These are phyloP conservation scores for Larimichthys crocea DNA, from an alignment of 2,113 vertebrate species.

Conservation along the genomic window DNA sequence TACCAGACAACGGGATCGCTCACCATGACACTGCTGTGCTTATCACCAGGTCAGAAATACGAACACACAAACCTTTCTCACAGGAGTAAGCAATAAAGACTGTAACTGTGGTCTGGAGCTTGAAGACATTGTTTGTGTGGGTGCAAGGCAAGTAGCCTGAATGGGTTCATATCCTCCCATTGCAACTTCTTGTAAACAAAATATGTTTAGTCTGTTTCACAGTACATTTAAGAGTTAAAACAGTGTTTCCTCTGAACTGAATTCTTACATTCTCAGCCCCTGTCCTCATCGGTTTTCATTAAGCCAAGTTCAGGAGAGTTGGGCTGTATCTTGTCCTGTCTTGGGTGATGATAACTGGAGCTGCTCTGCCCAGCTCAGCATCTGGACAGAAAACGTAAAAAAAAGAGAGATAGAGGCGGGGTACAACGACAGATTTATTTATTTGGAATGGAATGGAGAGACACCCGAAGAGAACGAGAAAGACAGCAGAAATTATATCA, in stretches of 20 bases:
- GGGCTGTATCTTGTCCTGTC: constrained; percentile 61
- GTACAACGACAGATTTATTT: constrained; percentile 28
- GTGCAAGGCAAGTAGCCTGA: neutral
- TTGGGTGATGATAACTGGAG: constrained; percentile 34
- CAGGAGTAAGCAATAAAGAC: neutral
- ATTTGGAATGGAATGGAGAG: constrained; percentile 19
- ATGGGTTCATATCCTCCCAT: neutral
- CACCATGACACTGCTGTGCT: constrained; percentile 97
- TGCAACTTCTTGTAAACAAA: constrained; percentile 5
- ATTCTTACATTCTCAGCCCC: constrained; percentile 45
- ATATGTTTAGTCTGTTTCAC: neutral
- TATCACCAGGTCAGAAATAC: constrained; percentile 90
- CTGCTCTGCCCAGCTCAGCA: constrained; percentile 45
- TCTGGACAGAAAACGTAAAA: constrained; percentile 42
- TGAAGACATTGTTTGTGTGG: neutral
- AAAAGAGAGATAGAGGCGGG: constrained; percentile 15
- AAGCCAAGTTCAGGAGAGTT: constrained; percentile 43
- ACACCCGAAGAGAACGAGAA: neutral
- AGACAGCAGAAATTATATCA: constrained; percentile 20
- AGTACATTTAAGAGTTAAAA: constrained; percentile 33
- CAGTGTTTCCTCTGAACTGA: constrained; percentile 39
- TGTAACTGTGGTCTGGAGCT: neutral
- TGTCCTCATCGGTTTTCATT: constrained; percentile 39
- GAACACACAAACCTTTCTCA: neutral
- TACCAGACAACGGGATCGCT: constrained; percentile 96